Percentiles rank a stretch among this genome's conserved stretches.
These are phyloP conservation scores for Morpho helenor DNA, from an alignment of 2,888 invertebrate genomes.

Conservation along the genomic window DNA sequence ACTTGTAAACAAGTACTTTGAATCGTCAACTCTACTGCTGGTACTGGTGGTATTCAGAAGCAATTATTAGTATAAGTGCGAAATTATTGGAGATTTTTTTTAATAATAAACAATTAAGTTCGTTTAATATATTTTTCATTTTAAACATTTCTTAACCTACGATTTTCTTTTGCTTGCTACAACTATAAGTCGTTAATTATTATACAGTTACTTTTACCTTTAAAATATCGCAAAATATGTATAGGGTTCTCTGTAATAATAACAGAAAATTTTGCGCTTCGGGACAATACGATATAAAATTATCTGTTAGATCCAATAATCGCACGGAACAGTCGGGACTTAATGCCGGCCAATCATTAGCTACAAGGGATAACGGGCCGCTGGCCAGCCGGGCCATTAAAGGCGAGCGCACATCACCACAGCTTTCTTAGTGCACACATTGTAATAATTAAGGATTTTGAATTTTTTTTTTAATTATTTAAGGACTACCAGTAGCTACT, in stretches of 20 bases:
- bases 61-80: too few relatives aligned
- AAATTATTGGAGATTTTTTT: too few relatives aligned
- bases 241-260: constrained; percentile 55
- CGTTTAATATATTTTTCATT: too few relatives aligned
- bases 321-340: constrained; percentile 74
- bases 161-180: too few relatives aligned
- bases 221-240: constrained; percentile 15
- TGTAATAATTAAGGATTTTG: neutral
- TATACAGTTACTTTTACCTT: neutral
- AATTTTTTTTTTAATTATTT: too few relatives aligned
- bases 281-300: constrained; percentile 79
- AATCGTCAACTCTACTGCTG: too few relatives aligned
- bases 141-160: too few relatives aligned
- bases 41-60: too few relatives aligned
- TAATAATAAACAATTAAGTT: too few relatives aligned
- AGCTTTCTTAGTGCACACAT: neutral
- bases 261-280: constrained; percentile 78
- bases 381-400: constrained; percentile 47
- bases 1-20: too few relatives aligned
- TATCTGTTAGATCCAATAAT: constrained; percentile 80
- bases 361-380: constrained; percentile 77
- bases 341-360: constrained; percentile 79
- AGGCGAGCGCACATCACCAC: constrained; percentile 21
- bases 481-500: too few relatives aligned
- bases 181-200: neutral